Percentiles rank a stretch among this genome's conserved stretches.
Conservation (phyloP, 2,888 invertebrate genomes). For the Cistogaster globosa region DNA sequence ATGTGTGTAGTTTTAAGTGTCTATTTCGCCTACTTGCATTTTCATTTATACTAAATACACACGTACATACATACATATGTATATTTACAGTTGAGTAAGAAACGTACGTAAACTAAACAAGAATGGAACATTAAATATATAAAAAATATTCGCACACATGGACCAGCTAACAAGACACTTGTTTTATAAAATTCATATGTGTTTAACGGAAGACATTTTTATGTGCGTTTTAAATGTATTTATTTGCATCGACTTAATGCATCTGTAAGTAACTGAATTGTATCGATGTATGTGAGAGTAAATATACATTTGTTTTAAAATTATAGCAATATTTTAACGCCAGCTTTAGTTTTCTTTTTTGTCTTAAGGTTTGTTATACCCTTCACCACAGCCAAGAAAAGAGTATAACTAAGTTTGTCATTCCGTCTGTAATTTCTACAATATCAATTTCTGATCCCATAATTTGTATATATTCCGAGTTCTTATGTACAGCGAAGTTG, state of each 20-base stretch:
- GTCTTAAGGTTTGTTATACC: constrained; percentile 7
- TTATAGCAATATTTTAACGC: constrained; percentile 41
- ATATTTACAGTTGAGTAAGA: constrained; percentile 72
- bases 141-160: constrained; percentile 15
- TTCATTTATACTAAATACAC: constrained; percentile 48
- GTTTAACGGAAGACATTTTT: constrained; percentile 56
- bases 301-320: not conserved
- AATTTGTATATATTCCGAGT: too few relatives aligned
- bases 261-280: not conserved
- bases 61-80: constrained; percentile 62
- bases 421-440: too few relatives aligned
- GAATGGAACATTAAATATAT: not conserved
- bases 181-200: constrained; percentile 36
- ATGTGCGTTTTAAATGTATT: constrained; percentile 49
- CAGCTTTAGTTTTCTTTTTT: not conserved
- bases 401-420: too few relatives aligned
- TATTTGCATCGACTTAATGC: constrained; percentile 39
- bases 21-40: constrained; percentile 47
- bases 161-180: constrained; percentile 32
- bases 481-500: too few relatives aligned
- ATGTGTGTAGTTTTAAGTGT: constrained; percentile 73
- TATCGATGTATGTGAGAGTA: not conserved
- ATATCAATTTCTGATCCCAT: too few relatives aligned
- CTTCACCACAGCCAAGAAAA: too few relatives aligned
- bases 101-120: constrained; percentile 3